phyloP scores from a whole-genome alignment of 2,888 invertebrate genomes.

The Crematogaster levior region DNA sequence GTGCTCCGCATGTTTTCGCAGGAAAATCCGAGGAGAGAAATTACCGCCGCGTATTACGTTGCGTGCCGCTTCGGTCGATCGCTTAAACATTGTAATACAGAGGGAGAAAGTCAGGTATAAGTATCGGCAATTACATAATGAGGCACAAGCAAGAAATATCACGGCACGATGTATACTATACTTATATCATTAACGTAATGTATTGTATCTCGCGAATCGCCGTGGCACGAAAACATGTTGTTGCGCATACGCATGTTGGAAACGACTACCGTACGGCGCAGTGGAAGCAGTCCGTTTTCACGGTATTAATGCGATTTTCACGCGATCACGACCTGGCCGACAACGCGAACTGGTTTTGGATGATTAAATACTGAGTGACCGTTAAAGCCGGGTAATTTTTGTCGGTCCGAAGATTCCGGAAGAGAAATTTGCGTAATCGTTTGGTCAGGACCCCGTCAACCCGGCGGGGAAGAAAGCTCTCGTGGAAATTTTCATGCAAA shows the following conservation, averaged over 20 bases:
- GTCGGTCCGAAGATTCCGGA: constrained; percentile 42
- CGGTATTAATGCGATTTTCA: constrained; percentile 38
- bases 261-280: not conserved
- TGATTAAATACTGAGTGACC: constrained; percentile 39
- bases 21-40: constrained; percentile 4
- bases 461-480: constrained; percentile 53
- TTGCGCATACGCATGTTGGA: not conserved
- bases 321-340: constrained; percentile 11
- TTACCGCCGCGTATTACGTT: not conserved
- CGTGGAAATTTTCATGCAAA: constrained; percentile 73
- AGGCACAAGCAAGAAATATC: constrained; percentile 26
- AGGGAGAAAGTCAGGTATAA: constrained; percentile 13
- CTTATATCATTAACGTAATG: constrained; percentile 44
- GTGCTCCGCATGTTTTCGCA: not conserved
- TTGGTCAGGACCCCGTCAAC: constrained; percentile 21
- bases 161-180: not conserved
- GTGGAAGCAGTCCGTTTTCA: constrained; percentile 3
- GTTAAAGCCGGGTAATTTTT: constrained; percentile 44
- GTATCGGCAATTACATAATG: constrained; percentile 18
- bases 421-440: constrained; percentile 60
- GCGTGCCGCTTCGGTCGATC: constrained; percentile 24
- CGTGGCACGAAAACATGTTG: not conserved
- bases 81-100: not conserved
- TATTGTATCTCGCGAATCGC: constrained; percentile 8
- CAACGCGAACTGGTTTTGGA: not conserved